Evolutionary conservation across 2,888 invertebrate genomes (phyloP), one percentile per base, ranked within the genome.

Genomic region (Eubasilissa splendida): DNA sequence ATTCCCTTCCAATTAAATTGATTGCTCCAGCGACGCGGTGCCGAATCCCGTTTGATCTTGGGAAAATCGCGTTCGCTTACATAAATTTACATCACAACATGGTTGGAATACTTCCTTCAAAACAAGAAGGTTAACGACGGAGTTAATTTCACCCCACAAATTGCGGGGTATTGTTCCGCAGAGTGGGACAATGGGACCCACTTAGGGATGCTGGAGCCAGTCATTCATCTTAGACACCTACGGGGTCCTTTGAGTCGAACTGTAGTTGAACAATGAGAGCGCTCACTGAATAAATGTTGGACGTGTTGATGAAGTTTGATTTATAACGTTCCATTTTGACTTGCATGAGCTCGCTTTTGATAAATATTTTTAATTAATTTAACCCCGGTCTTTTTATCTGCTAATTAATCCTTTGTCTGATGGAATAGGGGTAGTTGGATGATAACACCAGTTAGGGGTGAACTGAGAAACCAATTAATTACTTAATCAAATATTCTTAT

Each of bases 101-200:
- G 76, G 52, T 58, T 70, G 42, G 33, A 58, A 65, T 79, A 82
- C 79, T 80, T 77, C 80, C 79, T 71, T 33, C 76, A 59, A 77
- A 83, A 81, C 83, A 83, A 76, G 68, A 76, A 77, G 81, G 79
- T 81, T 81, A 79, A 81, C 79, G 80, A 68, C 76, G 74, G 76
- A 77, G 80, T 80, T 82, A 80, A 82, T 82, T 80, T 80, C 80
- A 68, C 63, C 50, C 82, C 82, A 70, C 80, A 82, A 82, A 82
- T 82, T 82, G 76, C 73, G 66, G 53, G 63, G 78, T 77, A 82
- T 82, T 82, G 80, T 82, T 82, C 76, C 54, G 71, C 73, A 73
- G 65, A 80, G 76, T 60, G 60, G 76, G 65, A 82, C 82, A 80
- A 80, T 42, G 70, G 77, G 70, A 71, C 77, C 73, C 75, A 63